These are phyloP conservation scores for Hippoglossus stenolepis DNA, from an alignment of 2,113 vertebrate genomes.

Conservation along the genomic window DNA sequence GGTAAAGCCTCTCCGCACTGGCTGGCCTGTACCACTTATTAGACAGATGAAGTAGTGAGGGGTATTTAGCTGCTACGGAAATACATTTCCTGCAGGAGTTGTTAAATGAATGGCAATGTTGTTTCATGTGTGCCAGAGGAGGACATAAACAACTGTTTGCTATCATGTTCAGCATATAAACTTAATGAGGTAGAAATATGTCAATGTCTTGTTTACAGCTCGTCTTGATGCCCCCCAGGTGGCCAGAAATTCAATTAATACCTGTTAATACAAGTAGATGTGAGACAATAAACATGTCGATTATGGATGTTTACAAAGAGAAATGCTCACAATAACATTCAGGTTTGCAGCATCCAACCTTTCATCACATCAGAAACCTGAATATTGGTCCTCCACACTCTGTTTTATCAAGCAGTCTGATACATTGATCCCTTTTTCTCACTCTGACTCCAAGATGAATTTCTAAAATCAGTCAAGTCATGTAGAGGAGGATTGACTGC, in stretches of 20 bases:
- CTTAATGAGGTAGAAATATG: constrained; percentile 7
- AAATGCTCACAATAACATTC: not conserved
- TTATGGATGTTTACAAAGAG: not conserved
- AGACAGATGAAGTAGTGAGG: not conserved
- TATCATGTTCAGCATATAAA: not conserved
- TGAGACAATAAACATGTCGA: not conserved
- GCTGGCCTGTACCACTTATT: not conserved
- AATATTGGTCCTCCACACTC: not conserved
- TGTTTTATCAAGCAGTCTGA: constrained; percentile 22
- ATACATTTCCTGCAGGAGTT: constrained; percentile 1
- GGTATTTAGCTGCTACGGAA: not conserved
- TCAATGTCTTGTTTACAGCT: constrained; percentile 17
- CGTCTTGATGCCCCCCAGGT: not conserved
- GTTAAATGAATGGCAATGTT: not conserved
- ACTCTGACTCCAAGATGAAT: not conserved
- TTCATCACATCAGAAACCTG: not conserved
- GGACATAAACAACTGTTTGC: not conserved
- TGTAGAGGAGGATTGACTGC: constrained; percentile 9
- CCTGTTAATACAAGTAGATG: not conserved
- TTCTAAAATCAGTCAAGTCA: not conserved
- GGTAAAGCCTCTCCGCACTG: not conserved
- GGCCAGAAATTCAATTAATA: not conserved
- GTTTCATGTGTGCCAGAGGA: not conserved
- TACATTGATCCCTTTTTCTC: constrained; percentile 26
- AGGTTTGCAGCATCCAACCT: not conserved